Percentiles rank a stretch among this genome's conserved stretches.
These are phyloP conservation scores for Isaurus tuberculatus DNA, from an alignment of 92 coral and sea anemone species.

Conservation along the genomic window DNA sequence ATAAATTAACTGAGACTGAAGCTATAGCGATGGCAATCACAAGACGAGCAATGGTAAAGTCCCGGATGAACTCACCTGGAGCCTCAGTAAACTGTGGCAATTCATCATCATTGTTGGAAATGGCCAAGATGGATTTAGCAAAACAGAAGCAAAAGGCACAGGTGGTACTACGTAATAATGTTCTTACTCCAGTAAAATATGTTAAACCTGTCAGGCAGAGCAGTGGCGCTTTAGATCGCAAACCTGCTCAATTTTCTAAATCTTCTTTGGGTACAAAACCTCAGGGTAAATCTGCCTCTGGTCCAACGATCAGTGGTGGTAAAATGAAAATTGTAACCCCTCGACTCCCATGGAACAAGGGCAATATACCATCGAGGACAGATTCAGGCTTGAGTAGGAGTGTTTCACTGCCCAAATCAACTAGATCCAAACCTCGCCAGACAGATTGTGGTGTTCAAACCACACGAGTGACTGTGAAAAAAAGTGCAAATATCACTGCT, in stretches of 20 bases:
- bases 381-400: constrained; percentile 73
- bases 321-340: constrained; percentile 86
- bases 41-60: constrained; percentile 85
- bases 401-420: constrained; percentile 52
- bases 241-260: constrained; percentile 13
- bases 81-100: constrained; percentile 44
- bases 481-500: constrained; percentile 16
- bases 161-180: constrained; percentile 91
- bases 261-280: constrained; percentile 30
- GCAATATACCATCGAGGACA: constrained; percentile 70
- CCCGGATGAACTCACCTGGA: constrained; percentile 73
- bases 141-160: constrained; percentile 94
- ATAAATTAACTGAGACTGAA: constrained; percentile 91
- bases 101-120: constrained; percentile 71
- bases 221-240: constrained; percentile 50
- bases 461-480: constrained; percentile 32
- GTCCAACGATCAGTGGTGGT: constrained; percentile 64
- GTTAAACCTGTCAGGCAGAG: constrained; percentile 88
- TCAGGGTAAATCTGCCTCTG: constrained; percentile 64
- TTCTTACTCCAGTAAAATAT: constrained; percentile 78
- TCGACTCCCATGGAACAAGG: constrained; percentile 85
- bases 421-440: constrained; percentile 63
- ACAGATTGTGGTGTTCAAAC: constrained; percentile 53
- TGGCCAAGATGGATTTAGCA: constrained; percentile 94
- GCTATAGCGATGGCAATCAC: constrained; percentile 96